Conservation (phyloP, 2,888 invertebrate genomes). For the Alitta virens region DNA sequence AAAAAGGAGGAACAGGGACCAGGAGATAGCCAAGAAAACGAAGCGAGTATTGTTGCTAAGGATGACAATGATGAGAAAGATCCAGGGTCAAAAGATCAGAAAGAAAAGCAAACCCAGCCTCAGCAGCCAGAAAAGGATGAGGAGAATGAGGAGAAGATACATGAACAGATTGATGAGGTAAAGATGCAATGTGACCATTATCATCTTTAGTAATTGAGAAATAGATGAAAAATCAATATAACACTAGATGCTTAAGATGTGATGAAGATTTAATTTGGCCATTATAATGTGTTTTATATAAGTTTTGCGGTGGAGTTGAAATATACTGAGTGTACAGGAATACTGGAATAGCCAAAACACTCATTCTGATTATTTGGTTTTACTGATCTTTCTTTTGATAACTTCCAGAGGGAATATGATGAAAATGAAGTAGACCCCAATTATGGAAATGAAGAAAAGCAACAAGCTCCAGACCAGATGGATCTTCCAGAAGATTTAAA, state of each 20-base stretch:
- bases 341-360: no score
- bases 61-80: constrained; percentile 59
- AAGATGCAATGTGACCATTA: constrained; percentile 68
- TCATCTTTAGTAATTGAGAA: no score
- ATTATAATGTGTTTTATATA: no score
- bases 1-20: constrained; percentile 57
- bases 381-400: neutral
- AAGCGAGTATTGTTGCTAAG: constrained; percentile 75
- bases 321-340: no score
- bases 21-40: constrained; percentile 48
- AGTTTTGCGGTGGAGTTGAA: no score
- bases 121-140: constrained; percentile 60
- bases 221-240: no score
- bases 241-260: no score
- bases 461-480: constrained; percentile 75
- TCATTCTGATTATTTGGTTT: no score
- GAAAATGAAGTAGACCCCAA: constrained; percentile 49
- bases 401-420: constrained; percentile 45
- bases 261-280: no score
- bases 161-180: constrained; percentile 75
- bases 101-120: constrained; percentile 49
- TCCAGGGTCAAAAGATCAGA: constrained; percentile 54
- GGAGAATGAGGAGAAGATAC: constrained; percentile 62
- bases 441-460: constrained; percentile 34
- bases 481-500: constrained; percentile 85